Conservation (phyloP, 2,888 invertebrate genomes). For the Amitus sp. region DNA sequence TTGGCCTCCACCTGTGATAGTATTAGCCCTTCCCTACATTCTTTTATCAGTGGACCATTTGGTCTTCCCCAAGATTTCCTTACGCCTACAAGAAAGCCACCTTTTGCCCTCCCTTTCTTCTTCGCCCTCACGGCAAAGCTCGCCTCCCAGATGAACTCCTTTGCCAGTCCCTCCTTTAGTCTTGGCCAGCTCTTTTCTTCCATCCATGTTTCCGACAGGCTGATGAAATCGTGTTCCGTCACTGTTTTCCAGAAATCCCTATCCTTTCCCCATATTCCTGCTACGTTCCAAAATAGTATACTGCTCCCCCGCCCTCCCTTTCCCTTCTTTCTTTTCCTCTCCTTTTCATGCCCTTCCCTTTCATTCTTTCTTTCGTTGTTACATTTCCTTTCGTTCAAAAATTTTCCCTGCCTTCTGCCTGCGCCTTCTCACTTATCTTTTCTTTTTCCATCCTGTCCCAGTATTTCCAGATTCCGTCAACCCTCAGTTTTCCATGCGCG, state of each 20-base stretch:
- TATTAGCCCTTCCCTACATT: slow-evolving; percentile 2
- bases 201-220: slow-evolving; percentile 35
- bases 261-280: slow-evolving; percentile 33
- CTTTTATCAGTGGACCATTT: slow-evolving; percentile 9
- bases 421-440: slow-evolving; percentile 5
- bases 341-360: no score
- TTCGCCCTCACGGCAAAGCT: slow-evolving; percentile 15
- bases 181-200: slow-evolving; percentile 31
- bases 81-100: slow-evolving; percentile 30
- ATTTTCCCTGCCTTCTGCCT: no score
- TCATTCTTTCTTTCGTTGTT: no score
- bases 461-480: slow-evolving; percentile 12
- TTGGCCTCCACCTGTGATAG: not conserved
- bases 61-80: slow-evolving; percentile 9
- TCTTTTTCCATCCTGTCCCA: slow-evolving; percentile 12
- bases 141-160: slow-evolving; percentile 19
- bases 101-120: slow-evolving; percentile 30
- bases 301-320: not conserved
- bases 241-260: slow-evolving; percentile 31
- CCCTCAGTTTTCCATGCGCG: slow-evolving; percentile 13
- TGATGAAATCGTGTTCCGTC: slow-evolving; percentile 22
- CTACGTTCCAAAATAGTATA: slow-evolving; percentile 38
- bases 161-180: slow-evolving; percentile 10
- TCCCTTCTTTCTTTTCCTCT: no score
- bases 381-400: no score